phyloP scores from a whole-genome alignment of 2,797 vertebrate species.

The Chelonia mydas region DNA sequence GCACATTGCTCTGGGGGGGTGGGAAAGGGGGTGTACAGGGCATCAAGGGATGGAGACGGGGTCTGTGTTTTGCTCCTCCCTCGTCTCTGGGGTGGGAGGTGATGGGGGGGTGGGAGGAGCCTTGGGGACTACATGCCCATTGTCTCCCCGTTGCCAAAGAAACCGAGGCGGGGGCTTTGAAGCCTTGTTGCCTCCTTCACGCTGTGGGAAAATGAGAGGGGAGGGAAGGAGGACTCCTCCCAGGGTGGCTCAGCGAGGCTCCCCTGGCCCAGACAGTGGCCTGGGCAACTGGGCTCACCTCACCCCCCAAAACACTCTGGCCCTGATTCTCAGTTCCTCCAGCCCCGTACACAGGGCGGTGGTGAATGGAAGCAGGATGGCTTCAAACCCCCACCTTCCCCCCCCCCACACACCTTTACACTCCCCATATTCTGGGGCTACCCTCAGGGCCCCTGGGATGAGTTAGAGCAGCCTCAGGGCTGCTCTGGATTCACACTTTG shows the following conservation, averaged over 20 bases:
- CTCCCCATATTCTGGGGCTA: no score
- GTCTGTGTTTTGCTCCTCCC: background rate
- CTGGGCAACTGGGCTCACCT: no score
- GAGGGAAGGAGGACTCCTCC: background rate
- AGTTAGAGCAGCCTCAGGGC: background rate
- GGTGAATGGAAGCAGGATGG: background rate
- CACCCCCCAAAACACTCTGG: no score
- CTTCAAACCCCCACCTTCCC: background rate
- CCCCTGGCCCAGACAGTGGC: no score
- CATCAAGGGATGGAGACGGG: background rate
- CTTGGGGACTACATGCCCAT: no score
- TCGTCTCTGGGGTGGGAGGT: background rate
- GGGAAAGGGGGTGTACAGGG: no score
- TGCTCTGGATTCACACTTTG: background rate
- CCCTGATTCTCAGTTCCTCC: background rate
- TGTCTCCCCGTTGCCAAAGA: no score
- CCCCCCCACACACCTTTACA: background rate
- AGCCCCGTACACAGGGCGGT: background rate
- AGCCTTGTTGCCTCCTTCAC: no score
- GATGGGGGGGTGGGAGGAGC: background rate
- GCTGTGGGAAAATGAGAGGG: accelerated
- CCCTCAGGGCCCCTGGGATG: no score
- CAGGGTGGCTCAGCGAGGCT: background rate
- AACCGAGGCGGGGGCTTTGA: no score
- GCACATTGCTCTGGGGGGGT: background rate